Conservation (phyloP, 1,140 invertebrate genomes). For the Apocrypta bakeri region DNA sequence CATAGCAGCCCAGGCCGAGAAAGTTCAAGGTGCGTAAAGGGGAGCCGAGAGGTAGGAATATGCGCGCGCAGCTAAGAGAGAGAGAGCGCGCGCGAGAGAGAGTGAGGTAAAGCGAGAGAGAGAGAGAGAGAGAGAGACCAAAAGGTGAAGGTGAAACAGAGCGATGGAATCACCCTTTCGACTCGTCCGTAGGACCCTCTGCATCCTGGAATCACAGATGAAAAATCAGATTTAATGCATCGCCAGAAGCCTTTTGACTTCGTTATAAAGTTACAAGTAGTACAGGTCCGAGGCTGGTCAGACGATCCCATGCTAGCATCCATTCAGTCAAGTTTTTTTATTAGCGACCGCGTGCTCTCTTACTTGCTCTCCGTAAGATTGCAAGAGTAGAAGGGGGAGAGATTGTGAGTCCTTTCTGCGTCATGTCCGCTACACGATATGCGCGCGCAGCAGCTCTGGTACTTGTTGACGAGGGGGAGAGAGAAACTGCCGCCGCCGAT, state of each 20-base stretch:
- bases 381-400: background rate
- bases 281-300: background rate
- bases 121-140: background rate
- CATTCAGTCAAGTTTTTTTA: background rate
- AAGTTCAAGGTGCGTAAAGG: conserved; percentile 23
- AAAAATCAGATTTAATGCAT: background rate
- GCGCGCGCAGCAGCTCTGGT: conserved; percentile 6
- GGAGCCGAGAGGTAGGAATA: background rate
- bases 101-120: conserved; percentile 15
- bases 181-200: background rate
- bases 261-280: background rate
- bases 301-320: background rate
- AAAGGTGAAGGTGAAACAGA: conserved; percentile 50
- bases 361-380: background rate
- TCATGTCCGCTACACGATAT: conserved; percentile 29
- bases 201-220: background rate
- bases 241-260: background rate
- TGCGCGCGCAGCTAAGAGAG: background rate
- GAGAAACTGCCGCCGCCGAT: background rate
- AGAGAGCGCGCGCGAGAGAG: background rate
- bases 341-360: background rate
- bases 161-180: background rate
- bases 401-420: conserved; percentile 27
- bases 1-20: background rate
- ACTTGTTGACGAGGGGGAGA: conserved; percentile 42